Evolutionary conservation across 2,797 vertebrate species (phyloP).

Genomic region (Synanceia verrucosa): DNA sequence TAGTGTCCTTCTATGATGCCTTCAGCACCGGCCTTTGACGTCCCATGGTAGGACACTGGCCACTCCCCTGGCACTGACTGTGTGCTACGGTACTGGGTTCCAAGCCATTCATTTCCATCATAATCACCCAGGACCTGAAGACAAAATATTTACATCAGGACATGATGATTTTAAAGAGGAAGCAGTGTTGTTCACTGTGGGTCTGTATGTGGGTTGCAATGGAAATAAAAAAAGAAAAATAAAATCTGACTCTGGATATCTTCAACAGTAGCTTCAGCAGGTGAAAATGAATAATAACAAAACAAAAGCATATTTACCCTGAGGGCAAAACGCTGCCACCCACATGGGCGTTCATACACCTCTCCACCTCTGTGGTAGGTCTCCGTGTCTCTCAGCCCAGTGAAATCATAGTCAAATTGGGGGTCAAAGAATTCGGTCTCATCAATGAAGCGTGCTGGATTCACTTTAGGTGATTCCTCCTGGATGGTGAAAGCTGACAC

Average conservation of each 20-base stretch:
- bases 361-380: not conserved
- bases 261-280: too few species aligned
- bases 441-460: not conserved
- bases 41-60: conserved; percentile 39
- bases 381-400: accelerated
- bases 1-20: not conserved
- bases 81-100: not conserved
- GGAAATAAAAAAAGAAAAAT: too few species aligned
- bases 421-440: not conserved
- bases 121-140: conserved; percentile 18
- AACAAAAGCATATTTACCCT: not conserved
- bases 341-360: not conserved
- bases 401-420: not conserved
- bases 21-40: not conserved
- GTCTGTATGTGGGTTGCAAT: too few species aligned
- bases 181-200: too few species aligned
- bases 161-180: too few species aligned
- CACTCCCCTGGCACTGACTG: conserved; percentile 14
- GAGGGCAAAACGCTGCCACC: conserved; percentile 2
- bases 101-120: conserved; percentile 2
- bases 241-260: too few species aligned
- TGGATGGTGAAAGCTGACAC: accelerated
- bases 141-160: not conserved
- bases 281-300: not conserved
- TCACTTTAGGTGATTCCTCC: not conserved